phyloP scores from a whole-genome alignment of 1,140 invertebrate species.

The Dendroctonus ponderosae region DNA sequence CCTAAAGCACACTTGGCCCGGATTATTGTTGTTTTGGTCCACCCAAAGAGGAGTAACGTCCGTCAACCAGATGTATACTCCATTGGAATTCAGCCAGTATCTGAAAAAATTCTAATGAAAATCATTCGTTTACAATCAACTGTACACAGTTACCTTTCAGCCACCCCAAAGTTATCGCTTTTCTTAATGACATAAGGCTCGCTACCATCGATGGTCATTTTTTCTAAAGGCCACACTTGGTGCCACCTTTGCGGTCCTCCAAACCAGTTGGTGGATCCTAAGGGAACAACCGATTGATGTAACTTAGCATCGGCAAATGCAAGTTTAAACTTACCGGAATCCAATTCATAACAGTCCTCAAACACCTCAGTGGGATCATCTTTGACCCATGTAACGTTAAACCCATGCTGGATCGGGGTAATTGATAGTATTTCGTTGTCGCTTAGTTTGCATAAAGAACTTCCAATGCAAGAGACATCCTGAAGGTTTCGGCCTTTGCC shows the following conservation, averaged over 20 bases:
- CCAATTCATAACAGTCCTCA: constrained; percentile 30
- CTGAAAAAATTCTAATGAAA: not conserved
- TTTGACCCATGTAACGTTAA: constrained; percentile 26
- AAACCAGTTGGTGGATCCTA: constrained; percentile 25
- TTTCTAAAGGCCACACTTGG: constrained; percentile 63
- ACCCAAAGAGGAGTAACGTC: constrained; percentile 67
- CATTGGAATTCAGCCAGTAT: constrained; percentile 74
- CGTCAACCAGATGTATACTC: constrained; percentile 63
- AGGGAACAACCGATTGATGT: not conserved
- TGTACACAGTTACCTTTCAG: constrained; percentile 68
- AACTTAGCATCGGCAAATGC: not conserved
- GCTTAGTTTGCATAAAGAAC: constrained; percentile 1
- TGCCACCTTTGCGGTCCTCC: constrained; percentile 29
- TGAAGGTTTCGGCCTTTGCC: constrained; percentile 12
- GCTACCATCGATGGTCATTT: constrained; percentile 57
- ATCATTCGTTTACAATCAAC: constrained; percentile 63
- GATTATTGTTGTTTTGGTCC: constrained; percentile 63
- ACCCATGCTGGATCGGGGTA: constrained; percentile 12
- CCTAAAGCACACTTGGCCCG: constrained; percentile 50
- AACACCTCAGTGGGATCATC: constrained; percentile 6
- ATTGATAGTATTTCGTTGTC: constrained; percentile 8
- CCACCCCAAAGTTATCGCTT: constrained; percentile 62
- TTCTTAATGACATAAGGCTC: constrained; percentile 59
- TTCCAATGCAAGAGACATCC: constrained; percentile 4
- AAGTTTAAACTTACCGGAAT: constrained; percentile 7